phyloP scores from a whole-genome alignment of 2,888 invertebrate genomes.

The Maniola hyperantus region DNA sequence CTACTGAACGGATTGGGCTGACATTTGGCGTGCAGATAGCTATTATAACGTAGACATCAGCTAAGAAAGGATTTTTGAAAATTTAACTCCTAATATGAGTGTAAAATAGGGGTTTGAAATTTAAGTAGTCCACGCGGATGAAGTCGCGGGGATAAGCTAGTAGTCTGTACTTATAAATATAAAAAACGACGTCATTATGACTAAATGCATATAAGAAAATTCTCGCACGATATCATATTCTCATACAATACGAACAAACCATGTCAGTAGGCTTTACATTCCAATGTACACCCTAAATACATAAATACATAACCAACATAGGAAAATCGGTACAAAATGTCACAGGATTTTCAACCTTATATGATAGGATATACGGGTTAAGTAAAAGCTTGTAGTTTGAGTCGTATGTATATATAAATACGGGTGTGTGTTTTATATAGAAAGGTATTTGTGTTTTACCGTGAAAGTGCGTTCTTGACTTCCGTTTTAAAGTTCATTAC shows the following conservation, averaged over 20 bases:
- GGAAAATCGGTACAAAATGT: slow-evolving; percentile 13
- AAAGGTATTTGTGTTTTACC: slow-evolving; percentile 22
- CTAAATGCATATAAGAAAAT: background rate
- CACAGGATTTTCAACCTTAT: slow-evolving; percentile 12
- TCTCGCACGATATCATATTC: slow-evolving; percentile 9
- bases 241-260: slow-evolving; percentile 15
- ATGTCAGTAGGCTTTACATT: slow-evolving; percentile 26
- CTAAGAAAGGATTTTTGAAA: too few species aligned
- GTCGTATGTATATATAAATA: background rate
- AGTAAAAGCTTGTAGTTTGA: background rate
- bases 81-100: too few species aligned
- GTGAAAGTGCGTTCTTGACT: slow-evolving; percentile 41
- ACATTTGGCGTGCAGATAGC: too few species aligned
- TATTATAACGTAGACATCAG: too few species aligned
- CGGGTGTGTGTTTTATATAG: slow-evolving; percentile 16
- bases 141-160: background rate
- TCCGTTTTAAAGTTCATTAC: slow-evolving; percentile 40
- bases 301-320: slow-evolving; percentile 25
- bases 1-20: too few species aligned
- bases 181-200: background rate
- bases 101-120: too few species aligned
- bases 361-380: background rate
- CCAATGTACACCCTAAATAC: slow-evolving; percentile 28
- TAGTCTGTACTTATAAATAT: background rate
- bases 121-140: too few species aligned